Base-by-base conservation (phyloP, 2,113 vertebrate species). In the Phodopus roborovskii region DNA sequence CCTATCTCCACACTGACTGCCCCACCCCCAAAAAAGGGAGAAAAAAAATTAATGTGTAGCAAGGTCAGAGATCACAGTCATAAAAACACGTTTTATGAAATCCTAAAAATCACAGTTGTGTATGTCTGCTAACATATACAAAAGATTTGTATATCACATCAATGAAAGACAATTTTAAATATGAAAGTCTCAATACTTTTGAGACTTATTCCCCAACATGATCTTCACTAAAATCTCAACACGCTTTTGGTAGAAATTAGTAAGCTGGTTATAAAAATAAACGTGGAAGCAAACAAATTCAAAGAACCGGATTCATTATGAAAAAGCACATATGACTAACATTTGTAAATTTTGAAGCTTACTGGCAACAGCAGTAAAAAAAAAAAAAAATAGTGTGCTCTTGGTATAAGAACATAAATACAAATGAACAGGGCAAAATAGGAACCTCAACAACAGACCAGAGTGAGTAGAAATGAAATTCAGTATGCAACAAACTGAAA, bases 211-310 rank as follows among this genome's bases (percentile, higher is more conserved):
- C 56, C 56, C 48, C 26, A 60, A 7, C 90, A 42, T n/a, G 84
- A 89, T 50, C 7, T 68, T 64, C 60, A 83, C 48, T 66, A 8
- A 91, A 84, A 85, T 71, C 39, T 2, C 33, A 93, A 7, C 22
- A 70, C 11, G 7, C 0, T 91, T 91, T 84, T 74, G 39, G 20
- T 77, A 90, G 24, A 94, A 94, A 71, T 39, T 17, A 28, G 1
- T 45, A 64, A 86, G 3, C 68, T 81, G 26, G 36, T 58, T 88
- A 39, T 92, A 92, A 95, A 95, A 93, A 58, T 70, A 96, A 91
- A 66, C 75, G 28, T 22, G 78, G 90, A 78, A 50, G 48, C 56
- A 83, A 91, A 91, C 62, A 24, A 95, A 91, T 90, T 79, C 77
- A 58, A 77, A 91, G 20, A 24, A 36, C 6, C 10, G 4, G n/a